Conservation (phyloP, 2,888 invertebrate species). For the Eupithecia dodoneata region DNA sequence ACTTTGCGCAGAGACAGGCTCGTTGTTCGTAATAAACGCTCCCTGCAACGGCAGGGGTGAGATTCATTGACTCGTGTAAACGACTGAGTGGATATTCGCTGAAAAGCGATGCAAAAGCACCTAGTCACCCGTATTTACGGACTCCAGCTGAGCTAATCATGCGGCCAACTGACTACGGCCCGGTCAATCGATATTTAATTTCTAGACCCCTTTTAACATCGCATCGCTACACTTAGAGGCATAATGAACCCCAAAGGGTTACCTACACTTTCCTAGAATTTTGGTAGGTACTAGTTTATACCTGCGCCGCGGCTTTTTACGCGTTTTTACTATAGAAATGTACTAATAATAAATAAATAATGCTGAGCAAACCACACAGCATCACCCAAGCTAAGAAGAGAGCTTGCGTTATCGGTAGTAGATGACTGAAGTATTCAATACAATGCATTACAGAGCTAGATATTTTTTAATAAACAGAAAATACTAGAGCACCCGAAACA, state of each 20-base stretch:
- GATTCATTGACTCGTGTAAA: conserved; percentile 74
- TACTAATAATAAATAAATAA: no score
- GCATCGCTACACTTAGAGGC: conserved; percentile 48
- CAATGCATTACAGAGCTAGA: no score
- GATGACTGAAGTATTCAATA: no score
- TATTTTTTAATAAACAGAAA: no score
- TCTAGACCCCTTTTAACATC: conserved; percentile 44
- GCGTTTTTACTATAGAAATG: no score
- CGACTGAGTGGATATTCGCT: conserved; percentile 66
- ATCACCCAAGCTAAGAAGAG: no score
- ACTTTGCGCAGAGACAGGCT: conserved; percentile 16
- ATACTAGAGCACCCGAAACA: no score
- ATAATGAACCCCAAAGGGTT: conserved; percentile 3
- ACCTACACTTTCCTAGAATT: neutral
- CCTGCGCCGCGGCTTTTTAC: no score
- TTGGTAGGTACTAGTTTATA: no score
- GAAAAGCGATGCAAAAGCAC: conserved; percentile 68
- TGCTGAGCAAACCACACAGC: no score
- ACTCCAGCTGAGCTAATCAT: conserved; percentile 58
- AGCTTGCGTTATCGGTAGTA: no score
- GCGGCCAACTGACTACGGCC: conserved; percentile 65
- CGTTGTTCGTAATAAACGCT: conserved; percentile 28
- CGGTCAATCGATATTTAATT: conserved; percentile 70
- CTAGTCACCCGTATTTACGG: conserved; percentile 68
- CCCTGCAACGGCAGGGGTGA: conserved; percentile 52